Evolutionary conservation across 1,140 invertebrate genomes (phyloP).

Genomic region (Zaprionus davidi): DNA sequence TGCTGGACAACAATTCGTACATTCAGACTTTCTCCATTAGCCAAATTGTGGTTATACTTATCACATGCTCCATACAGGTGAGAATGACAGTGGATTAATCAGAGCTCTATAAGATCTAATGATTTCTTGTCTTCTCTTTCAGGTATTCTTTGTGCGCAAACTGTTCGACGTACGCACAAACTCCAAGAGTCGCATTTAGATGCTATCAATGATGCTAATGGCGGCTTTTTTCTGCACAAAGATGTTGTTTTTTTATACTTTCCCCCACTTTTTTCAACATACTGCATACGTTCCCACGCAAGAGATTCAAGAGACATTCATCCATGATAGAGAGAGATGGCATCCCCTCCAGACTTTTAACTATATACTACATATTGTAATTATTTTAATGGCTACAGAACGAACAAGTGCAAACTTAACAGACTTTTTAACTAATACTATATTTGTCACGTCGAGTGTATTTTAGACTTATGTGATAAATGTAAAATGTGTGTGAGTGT

Average conservation of each 20-base stretch:
- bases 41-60: slow-evolving; percentile 92
- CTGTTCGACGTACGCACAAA: slow-evolving; percentile 90
- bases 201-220: not conserved
- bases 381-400: slow-evolving; percentile 59
- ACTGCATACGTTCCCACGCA: slow-evolving; percentile 6
- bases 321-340: not conserved
- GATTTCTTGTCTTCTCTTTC: slow-evolving; percentile 79
- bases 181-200: slow-evolving; percentile 76
- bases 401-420: slow-evolving; percentile 68
- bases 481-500: slow-evolving; percentile 51
- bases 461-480: slow-evolving; percentile 49
- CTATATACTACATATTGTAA: slow-evolving; percentile 20
- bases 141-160: slow-evolving; percentile 95
- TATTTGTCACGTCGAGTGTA: slow-evolving; percentile 42
- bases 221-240: slow-evolving; percentile 35
- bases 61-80: slow-evolving; percentile 87
- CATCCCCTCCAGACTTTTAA: not conserved
- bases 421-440: slow-evolving; percentile 51
- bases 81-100: not conserved
- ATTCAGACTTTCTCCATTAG: slow-evolving; percentile 94
- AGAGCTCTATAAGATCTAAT: not conserved
- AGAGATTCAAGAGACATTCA: not conserved
- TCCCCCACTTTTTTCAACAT: slow-evolving; percentile 20
- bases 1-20: slow-evolving; percentile 93
- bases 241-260: slow-evolving; percentile 20